Evolutionary conservation across 2,888 invertebrate species (phyloP).

Genomic region (Stramonita haemastoma): DNA sequence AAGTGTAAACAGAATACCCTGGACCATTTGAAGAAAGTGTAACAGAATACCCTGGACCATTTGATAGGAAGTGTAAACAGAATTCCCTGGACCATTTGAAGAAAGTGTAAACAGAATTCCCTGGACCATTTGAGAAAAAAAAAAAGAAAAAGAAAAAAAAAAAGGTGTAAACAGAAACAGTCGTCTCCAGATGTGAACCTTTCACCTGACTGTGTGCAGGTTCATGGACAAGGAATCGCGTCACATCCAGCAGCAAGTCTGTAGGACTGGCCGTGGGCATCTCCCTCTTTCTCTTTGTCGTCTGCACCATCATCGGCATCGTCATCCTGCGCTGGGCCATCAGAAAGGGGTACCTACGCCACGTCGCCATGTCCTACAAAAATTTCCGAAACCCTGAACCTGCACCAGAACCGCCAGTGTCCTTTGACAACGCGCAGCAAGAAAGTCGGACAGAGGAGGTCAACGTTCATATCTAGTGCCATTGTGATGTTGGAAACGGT

Average conservation of each 20-base stretch:
- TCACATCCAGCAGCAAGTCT: conserved; percentile 28
- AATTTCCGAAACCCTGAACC: conserved; percentile 47
- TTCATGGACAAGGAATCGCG: background rate
- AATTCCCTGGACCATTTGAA: no score
- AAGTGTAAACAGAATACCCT: no score
- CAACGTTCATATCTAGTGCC: conserved; percentile 28
- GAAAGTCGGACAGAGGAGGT: background rate
- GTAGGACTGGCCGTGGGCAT: conserved; percentile 53
- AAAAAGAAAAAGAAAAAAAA: no score
- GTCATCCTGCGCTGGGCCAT: conserved; percentile 50
- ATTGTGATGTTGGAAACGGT: no score
- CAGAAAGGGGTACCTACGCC: conserved; percentile 55
- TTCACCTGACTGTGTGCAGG: background rate
- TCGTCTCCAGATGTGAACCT: background rate
- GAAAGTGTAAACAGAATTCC: no score
- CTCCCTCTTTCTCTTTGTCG: conserved; percentile 43
- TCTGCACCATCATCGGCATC: conserved; percentile 43
- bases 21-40: no score
- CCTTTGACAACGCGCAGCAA: background rate
- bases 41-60: no score
- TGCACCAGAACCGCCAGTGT: background rate
- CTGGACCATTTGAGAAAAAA: no score
- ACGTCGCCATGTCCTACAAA: conserved; percentile 54
- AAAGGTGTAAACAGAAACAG: no score
- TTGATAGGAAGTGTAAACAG: no score